Evolutionary conservation across 2,888 invertebrate species (phyloP).

Genomic region (Argynnis bischoffii): DNA sequence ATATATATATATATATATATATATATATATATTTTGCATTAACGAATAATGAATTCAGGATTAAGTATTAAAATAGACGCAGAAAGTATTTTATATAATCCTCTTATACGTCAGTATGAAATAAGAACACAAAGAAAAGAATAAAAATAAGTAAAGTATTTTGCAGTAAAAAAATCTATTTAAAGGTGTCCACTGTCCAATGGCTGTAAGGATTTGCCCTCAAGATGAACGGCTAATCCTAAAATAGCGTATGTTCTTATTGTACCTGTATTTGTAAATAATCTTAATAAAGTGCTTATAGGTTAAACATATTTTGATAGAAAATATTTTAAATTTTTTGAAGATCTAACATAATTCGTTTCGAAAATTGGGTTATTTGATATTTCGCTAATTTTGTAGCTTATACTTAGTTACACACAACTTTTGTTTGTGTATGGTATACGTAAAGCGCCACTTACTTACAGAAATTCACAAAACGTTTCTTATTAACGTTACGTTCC

Average conservation of each 20-base stretch:
- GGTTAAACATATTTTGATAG: no score
- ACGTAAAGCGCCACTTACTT: slow-evolving; percentile 4
- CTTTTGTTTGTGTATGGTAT: not conserved
- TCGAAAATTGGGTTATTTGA: no score
- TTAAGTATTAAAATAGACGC: slow-evolving; percentile 9
- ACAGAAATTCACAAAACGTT: not conserved
- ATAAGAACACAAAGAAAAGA: slow-evolving; percentile 9
- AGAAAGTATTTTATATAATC: slow-evolving; percentile 28
- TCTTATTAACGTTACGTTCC: not conserved
- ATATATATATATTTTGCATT: slow-evolving; percentile 1
- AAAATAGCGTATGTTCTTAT: no score
- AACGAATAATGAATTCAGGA: slow-evolving; percentile 7
- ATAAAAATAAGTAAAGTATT: slow-evolving; percentile 16
- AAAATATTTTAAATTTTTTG: not conserved
- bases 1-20: no score
- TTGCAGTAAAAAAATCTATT: slow-evolving; percentile 20
- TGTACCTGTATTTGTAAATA: no score
- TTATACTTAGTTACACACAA: no score
- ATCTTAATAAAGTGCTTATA: no score
- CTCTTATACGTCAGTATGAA: slow-evolving; percentile 27
- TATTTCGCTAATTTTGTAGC: not conserved
- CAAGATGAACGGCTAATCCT: not conserved
- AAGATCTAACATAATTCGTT: no score
- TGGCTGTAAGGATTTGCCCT: slow-evolving; percentile 16
- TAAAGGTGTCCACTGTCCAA: slow-evolving; percentile 14